Percentiles rank a stretch among this genome's conserved stretches.
These are phyloP conservation scores for Heliothis subflexa DNA, from an alignment of 1,140 invertebrate species.

Conservation along the genomic window DNA sequence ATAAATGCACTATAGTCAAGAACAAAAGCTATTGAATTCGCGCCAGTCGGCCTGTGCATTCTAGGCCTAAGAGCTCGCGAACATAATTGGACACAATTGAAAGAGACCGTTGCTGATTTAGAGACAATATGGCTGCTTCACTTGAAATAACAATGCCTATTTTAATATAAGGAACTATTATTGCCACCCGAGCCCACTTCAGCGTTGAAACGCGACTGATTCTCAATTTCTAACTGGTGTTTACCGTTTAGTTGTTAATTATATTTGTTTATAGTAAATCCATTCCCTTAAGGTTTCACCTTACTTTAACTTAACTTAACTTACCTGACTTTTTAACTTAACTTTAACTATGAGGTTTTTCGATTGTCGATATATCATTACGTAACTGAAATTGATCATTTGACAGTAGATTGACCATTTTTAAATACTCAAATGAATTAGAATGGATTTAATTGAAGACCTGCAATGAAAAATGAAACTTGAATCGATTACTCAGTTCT, in stretches of 20 bases:
- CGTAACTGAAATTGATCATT: too few species aligned
- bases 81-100: slow-evolving; percentile 73
- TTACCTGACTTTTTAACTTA: too few species aligned
- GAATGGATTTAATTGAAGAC: too few species aligned
- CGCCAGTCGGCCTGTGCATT: background rate
- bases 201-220: slow-evolving; percentile 12
- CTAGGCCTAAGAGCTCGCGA: slow-evolving; percentile 31
- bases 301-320: too few species aligned
- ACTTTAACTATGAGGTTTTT: background rate
- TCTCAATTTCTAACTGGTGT: slow-evolving; percentile 30
- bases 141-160: slow-evolving; percentile 49
- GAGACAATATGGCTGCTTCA: slow-evolving; percentile 53
- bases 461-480: too few species aligned
- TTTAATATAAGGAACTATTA: slow-evolving; percentile 42
- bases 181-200: slow-evolving; percentile 1
- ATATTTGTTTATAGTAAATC: background rate
- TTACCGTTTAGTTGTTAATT: slow-evolving; percentile 17
- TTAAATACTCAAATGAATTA: background rate
- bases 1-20: too few species aligned
- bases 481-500: too few species aligned
- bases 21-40: slow-evolving; percentile 44
- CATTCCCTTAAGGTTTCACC: too few species aligned
- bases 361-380: background rate
- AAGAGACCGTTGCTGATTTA: slow-evolving; percentile 62
- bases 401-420: background rate